Percentiles rank a stretch among this genome's conserved stretches.
phyloP scores from a whole-genome alignment of 1,140 invertebrate genomes.

The Dinoponera quadriceps region DNA sequence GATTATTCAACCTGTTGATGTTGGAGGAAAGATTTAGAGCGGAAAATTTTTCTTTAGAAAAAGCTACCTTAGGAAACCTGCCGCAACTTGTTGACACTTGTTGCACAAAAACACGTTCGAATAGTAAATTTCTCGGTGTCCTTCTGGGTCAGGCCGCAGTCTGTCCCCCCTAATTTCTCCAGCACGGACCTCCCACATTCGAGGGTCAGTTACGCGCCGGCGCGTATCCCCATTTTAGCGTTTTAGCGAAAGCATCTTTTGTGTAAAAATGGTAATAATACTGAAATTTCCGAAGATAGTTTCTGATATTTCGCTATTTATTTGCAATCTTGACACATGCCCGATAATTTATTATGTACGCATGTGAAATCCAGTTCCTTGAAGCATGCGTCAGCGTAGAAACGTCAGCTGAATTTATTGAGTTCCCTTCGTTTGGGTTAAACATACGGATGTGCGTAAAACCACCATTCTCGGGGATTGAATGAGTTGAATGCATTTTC shows the following conservation, averaged over 20 bases:
- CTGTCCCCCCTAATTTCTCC: constrained; percentile 64
- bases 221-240: constrained; percentile 38
- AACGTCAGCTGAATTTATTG: too few relatives aligned
- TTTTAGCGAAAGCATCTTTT: constrained; percentile 56
- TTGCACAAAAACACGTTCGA: constrained; percentile 68
- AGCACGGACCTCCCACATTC: constrained; percentile 68
- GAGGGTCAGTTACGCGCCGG: constrained; percentile 61
- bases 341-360: too few relatives aligned
- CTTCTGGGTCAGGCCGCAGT: constrained; percentile 28
- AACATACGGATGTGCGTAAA: too few relatives aligned
- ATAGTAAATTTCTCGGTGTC: constrained; percentile 62
- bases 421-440: too few relatives aligned
- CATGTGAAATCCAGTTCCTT: too few relatives aligned
- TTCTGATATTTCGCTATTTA: neutral
- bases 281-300: constrained; percentile 46
- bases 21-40: neutral
- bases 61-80: constrained; percentile 29
- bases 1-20: too few relatives aligned
- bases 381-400: too few relatives aligned
- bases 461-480: too few relatives aligned
- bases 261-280: constrained; percentile 40
- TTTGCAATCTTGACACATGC: too few relatives aligned
- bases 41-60: constrained; percentile 55
- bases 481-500: too few relatives aligned
- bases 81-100: constrained; percentile 73